Conservation (phyloP, 2,888 invertebrate genomes). For the Tiliacea aurago region DNA sequence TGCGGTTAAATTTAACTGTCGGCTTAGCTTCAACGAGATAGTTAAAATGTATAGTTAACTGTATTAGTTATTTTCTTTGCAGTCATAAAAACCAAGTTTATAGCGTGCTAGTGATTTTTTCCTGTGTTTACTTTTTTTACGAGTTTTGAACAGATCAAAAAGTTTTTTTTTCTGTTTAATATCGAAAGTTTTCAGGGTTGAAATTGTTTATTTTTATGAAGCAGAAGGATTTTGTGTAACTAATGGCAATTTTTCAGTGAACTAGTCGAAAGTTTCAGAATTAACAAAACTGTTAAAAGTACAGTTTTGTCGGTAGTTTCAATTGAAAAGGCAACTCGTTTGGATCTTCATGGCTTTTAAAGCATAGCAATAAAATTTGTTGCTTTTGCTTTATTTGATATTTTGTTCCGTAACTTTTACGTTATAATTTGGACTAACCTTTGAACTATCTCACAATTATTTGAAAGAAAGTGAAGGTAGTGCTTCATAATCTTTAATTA, state of each 20-base stretch:
- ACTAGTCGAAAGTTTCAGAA: conserved; percentile 14
- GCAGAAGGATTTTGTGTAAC: conserved; percentile 17
- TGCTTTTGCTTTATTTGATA: conserved; percentile 35
- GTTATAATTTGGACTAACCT: conserved; percentile 35
- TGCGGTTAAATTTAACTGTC: conserved; percentile 65
- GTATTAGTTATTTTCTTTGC: conserved; percentile 63
- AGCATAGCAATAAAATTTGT: conserved; percentile 26
- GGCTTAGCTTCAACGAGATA: conserved; percentile 61
- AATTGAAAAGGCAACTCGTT: conserved; percentile 41
- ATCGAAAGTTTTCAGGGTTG: conserved; percentile 45
- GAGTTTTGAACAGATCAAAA: conserved; percentile 48
- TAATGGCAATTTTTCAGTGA: conserved; percentile 30
- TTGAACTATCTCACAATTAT: conserved; percentile 36
- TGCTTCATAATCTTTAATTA: not conserved
- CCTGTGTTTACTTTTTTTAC: conserved; percentile 51
- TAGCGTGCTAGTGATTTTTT: conserved; percentile 59
- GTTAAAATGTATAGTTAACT: conserved; percentile 58
- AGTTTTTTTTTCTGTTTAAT: conserved; percentile 37
- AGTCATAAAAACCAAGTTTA: conserved; percentile 61
- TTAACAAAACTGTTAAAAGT: conserved; percentile 46
- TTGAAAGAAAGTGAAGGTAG: conserved; percentile 28
- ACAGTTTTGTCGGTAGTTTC: conserved; percentile 17
- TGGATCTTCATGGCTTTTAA: conserved; percentile 16
- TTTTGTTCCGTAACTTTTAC: conserved; percentile 11
- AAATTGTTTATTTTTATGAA: conserved; percentile 39